A percentile compares a stretch with the other conserved stretches of the same genome.
These are phyloP conservation scores for Sarcophaga subvicina DNA, from an alignment of 2,888 invertebrate species.

Conservation along the genomic window DNA sequence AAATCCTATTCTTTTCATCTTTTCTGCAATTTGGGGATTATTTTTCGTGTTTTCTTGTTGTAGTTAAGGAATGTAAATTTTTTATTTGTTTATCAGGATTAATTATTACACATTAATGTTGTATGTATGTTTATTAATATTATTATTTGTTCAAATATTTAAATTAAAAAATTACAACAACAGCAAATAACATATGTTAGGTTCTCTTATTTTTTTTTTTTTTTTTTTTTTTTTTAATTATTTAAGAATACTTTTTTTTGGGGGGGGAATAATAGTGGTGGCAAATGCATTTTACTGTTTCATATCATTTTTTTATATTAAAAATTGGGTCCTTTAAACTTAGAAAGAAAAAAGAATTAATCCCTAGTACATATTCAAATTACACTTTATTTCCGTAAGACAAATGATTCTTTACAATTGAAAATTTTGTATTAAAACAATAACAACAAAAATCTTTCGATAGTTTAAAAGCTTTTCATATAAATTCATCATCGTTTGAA, in stretches of 20 bases:
- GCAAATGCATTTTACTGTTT: conserved; percentile 14
- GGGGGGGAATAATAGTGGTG: not conserved
- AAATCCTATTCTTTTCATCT: not conserved
- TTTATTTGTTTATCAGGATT: not conserved
- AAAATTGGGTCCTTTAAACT: not conserved
- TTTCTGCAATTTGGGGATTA: conserved; percentile 30
- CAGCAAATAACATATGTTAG: conserved; percentile 61
- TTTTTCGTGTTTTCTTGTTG: not conserved
- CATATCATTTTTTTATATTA: not conserved
- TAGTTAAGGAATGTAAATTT: too few species aligned
- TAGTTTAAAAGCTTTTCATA: too few species aligned
- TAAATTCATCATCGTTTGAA: too few species aligned
- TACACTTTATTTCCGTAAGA: too few species aligned
- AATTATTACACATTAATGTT: conserved; percentile 59
- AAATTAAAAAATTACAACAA: conserved; percentile 63
- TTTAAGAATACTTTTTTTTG: not conserved
- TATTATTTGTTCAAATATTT: conserved; percentile 6
- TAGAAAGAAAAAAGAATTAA: not conserved
- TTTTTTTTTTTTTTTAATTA: not conserved
- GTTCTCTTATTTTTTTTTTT: conserved; percentile 1
- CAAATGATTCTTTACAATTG: too few species aligned
- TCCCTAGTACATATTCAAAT: too few species aligned
- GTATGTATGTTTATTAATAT: conserved; percentile 22
- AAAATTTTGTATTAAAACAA: too few species aligned
- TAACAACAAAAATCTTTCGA: too few species aligned